Evolutionary conservation across 2,797 vertebrate genomes (phyloP).

Genomic region (Catharus ustulatus): DNA sequence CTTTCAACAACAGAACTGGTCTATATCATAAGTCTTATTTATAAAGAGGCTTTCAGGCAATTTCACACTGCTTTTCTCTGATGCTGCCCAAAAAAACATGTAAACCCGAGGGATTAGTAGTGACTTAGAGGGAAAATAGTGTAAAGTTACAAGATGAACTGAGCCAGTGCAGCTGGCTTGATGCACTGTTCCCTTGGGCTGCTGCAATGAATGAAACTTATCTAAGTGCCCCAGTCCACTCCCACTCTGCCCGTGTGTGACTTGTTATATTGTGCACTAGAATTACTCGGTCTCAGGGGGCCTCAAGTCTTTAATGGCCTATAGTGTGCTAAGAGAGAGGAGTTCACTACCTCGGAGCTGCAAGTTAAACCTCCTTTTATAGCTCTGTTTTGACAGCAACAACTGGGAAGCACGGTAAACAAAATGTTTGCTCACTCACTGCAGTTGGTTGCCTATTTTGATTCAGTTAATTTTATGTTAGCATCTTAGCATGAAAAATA

Average conservation of each 20-base stretch:
- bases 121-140: constrained; percentile 77
- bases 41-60: constrained; percentile 81
- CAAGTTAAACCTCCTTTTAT: constrained; percentile 56
- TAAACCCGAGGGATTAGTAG: constrained; percentile 81
- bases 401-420: constrained; percentile 34
- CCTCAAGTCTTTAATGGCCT: constrained; percentile 40
- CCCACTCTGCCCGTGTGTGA: constrained; percentile 12
- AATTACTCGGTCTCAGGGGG: constrained; percentile 65
- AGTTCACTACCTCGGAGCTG: constrained; percentile 58
- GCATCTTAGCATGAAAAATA: constrained; percentile 3
- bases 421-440: constrained; percentile 49
- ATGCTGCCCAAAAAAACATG: constrained; percentile 76
- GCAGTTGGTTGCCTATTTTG: background rate
- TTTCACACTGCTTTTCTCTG: constrained; percentile 80
- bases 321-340: constrained; percentile 48
- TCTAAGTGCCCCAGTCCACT: constrained; percentile 61
- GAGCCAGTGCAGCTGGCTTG: constrained; percentile 68
- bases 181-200: constrained; percentile 72
- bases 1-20: constrained; percentile 76
- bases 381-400: constrained; percentile 54
- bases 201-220: constrained; percentile 70
- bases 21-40: constrained; percentile 79
- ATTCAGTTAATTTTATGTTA: constrained; percentile 45
- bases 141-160: constrained; percentile 77
- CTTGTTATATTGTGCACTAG: constrained; percentile 31